A percentile compares a stretch with the other conserved stretches of the same genome.
phyloP scores from a whole-genome alignment of 2,888 invertebrate genomes.

The Escarpia spicata region DNA sequence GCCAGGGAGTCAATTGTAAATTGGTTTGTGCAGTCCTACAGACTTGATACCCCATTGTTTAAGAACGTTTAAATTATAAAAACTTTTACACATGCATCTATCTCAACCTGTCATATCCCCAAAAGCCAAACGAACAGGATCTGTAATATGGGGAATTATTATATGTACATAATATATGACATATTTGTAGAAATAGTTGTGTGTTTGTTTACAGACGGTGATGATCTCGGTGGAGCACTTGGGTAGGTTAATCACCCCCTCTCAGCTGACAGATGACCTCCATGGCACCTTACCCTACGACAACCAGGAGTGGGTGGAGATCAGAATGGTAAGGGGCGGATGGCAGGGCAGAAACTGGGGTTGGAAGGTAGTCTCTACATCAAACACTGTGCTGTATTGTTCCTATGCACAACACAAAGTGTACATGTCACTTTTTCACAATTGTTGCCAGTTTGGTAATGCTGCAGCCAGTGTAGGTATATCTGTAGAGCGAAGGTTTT shows the following conservation, averaged over 20 bases:
- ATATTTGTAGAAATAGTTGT: no score
- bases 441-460: no score
- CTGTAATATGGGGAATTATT: not conserved
- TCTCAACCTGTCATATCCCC: no score
- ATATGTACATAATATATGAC: no score
- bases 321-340: conserved; percentile 74
- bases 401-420: not conserved
- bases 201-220: conserved; percentile 79
- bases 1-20: no score
- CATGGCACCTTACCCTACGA: conserved; percentile 94
- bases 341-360: not conserved
- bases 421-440: no score
- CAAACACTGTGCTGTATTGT: not conserved
- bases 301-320: conserved; percentile 96
- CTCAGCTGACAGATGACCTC: conserved; percentile 91
- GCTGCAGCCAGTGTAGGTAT: no score
- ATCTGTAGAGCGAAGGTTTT: no score
- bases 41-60: no score
- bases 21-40: no score
- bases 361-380: not conserved
- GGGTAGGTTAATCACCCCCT: conserved; percentile 89
- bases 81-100: no score
- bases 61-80: not conserved
- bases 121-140: not conserved
- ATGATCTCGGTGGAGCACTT: conserved; percentile 96